Conservation (phyloP, 1,140 invertebrate genomes). For the Hylaeus anthracinus region DNA sequence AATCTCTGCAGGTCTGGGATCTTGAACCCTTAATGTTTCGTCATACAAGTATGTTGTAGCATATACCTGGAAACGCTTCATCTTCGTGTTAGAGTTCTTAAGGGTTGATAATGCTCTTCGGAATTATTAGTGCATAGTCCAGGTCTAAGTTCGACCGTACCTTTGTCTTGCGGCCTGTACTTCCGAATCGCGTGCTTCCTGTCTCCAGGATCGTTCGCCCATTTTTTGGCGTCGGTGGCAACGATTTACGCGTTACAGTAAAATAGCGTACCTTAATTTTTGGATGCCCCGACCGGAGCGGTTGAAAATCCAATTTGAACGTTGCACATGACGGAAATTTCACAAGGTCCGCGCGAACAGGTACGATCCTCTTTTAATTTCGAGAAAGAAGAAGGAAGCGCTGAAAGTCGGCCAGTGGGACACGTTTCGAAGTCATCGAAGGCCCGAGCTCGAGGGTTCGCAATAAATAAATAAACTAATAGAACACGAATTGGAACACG, state of each 20-base stretch:
- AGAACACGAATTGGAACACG: constrained; percentile 16
- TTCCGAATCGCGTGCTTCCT: too few relatives aligned
- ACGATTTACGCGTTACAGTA: constrained; percentile 9
- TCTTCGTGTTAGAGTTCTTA: too few relatives aligned
- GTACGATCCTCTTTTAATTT: constrained; percentile 26
- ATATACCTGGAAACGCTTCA: too few relatives aligned
- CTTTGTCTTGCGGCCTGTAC: too few relatives aligned
- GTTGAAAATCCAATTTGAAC: constrained; percentile 25
- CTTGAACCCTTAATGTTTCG: too few relatives aligned
- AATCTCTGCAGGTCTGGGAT: too few relatives aligned
- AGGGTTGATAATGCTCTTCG: too few relatives aligned
- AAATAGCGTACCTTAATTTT: neutral
- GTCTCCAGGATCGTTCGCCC: neutral
- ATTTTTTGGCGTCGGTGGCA: neutral
- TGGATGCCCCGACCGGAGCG: neutral
- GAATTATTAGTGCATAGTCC: too few relatives aligned
- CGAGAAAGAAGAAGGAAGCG: neutral
- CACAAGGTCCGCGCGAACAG: constrained; percentile 11
- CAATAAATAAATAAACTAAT: constrained; percentile 48
- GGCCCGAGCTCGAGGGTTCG: neutral
- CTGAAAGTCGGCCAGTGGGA: neutral
- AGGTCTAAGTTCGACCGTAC: too few relatives aligned
- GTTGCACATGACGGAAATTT: constrained; percentile 17
- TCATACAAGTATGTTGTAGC: too few relatives aligned
- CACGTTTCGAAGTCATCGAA: neutral